Conservation (phyloP, 2,113 vertebrate genomes). For the Anolis sagrei region DNA sequence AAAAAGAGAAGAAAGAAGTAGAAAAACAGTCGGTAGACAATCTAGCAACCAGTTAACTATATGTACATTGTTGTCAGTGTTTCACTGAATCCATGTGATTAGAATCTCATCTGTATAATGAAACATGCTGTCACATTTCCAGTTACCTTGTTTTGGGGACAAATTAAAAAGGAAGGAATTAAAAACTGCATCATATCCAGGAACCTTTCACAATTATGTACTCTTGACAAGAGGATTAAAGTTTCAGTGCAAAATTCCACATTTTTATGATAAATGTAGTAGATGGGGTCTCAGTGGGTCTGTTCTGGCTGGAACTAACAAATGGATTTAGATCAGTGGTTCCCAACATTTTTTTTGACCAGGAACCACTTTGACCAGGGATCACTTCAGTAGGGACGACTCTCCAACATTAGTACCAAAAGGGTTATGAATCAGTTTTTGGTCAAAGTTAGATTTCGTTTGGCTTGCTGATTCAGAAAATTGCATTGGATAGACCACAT, state of each 20-base stretch:
- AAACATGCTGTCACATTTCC: not conserved
- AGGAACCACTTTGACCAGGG: too few relatives aligned
- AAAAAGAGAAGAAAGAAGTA: too few relatives aligned
- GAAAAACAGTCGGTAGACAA: not conserved
- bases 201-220: not conserved
- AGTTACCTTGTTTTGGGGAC: not conserved
- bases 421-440: too few relatives aligned
- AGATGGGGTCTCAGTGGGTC: too few relatives aligned
- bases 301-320: too few relatives aligned
- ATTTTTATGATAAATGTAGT: not conserved
- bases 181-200: not conserved
- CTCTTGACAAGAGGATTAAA: not conserved
- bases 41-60: not conserved
- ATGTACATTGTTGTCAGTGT: not conserved
- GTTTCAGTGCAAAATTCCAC: not conserved
- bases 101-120: not conserved
- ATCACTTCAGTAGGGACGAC: too few relatives aligned
- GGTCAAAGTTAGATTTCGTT: too few relatives aligned
- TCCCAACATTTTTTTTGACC: too few relatives aligned
- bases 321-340: too few relatives aligned
- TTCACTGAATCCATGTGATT: not conserved
- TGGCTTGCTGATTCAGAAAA: too few relatives aligned
- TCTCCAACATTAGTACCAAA: too few relatives aligned
- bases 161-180: not conserved
- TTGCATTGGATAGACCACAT: too few relatives aligned